Percentiles rank a stretch among this genome's conserved stretches.
Conservation (phyloP, 2,888 invertebrate species). For the Galerucella pusilla region DNA sequence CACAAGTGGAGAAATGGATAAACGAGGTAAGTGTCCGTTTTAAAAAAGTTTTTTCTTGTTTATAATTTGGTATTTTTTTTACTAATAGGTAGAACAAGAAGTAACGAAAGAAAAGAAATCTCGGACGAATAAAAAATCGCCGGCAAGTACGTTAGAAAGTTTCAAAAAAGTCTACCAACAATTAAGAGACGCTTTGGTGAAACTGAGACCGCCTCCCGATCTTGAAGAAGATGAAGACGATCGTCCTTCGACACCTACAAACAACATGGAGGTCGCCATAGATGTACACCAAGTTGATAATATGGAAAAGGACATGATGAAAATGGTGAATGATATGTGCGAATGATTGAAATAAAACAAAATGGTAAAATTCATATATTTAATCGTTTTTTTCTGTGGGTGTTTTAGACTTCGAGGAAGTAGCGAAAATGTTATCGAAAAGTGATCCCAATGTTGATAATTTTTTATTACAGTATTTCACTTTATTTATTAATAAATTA, state of each 20-base stretch:
- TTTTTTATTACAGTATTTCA: no score
- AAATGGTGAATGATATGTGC: conserved; percentile 76
- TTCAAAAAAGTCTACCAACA: conserved; percentile 67
- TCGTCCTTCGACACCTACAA: conserved; percentile 54
- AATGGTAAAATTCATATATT: conserved; percentile 25
- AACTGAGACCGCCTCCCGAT: conserved; percentile 82
- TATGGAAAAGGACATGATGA: conserved; percentile 82
- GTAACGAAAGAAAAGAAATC: conserved; percentile 76
- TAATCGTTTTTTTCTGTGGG: conserved; percentile 13
- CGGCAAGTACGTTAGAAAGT: conserved; percentile 60
- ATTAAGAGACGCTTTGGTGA: conserved; percentile 86
- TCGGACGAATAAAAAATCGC: conserved; percentile 67
- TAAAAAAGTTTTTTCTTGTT: not conserved
- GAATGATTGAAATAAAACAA: conserved; percentile 45
- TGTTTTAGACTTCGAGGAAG: conserved; percentile 11
- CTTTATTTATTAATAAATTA: no score
- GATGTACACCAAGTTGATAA: conserved; percentile 62
- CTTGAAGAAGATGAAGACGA: conserved; percentile 52
- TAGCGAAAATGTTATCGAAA: not conserved
- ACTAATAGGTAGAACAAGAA: conserved; percentile 70
- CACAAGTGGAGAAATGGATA: conserved; percentile 92
- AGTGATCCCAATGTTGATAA: no score
- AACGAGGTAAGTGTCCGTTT: conserved; percentile 69
- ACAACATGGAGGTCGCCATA: conserved; percentile 51
- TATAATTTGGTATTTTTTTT: not conserved